A percentile compares a stretch with the other conserved stretches of the same genome.
phyloP scores from a whole-genome alignment of 2,888 invertebrate genomes.

The Stramonita haemastoma region DNA sequence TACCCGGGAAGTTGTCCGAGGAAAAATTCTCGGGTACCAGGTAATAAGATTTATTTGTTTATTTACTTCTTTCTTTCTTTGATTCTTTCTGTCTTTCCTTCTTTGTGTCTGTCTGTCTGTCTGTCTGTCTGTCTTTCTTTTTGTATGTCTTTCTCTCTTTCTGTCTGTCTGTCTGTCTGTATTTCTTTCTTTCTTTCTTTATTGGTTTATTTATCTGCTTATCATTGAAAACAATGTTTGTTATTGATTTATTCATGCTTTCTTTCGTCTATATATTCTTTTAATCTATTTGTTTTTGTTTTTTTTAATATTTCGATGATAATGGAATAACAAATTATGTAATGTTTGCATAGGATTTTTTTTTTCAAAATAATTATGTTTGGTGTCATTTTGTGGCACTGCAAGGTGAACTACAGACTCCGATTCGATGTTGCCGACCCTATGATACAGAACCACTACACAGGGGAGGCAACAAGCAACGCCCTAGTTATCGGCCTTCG shows the following conservation, averaged over 20 bases:
- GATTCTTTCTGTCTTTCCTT: background rate
- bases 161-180: background rate
- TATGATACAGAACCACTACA: constrained; percentile 79
- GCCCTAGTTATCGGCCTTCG: constrained; percentile 94
- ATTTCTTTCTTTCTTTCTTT: no score
- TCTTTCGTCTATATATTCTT: background rate
- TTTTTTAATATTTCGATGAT: no score
- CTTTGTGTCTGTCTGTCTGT: background rate
- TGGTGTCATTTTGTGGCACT: constrained; percentile 48
- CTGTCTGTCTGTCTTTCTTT: background rate
- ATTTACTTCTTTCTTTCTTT: background rate
- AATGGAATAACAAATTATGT: background rate
- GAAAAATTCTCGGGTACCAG: constrained; percentile 93
- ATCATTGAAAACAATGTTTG: no score
- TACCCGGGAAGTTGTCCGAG: constrained; percentile 89
- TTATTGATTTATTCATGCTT: background rate
- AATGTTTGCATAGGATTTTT: background rate
- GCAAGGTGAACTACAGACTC: constrained; percentile 88
- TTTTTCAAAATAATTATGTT: background rate
- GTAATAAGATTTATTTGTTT: constrained; percentile 74
- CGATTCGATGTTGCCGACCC: constrained; percentile 80
- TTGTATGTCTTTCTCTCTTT: background rate
- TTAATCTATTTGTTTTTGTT: no score
- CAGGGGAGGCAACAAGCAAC: constrained; percentile 87
- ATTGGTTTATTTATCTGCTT: no score